Base-by-base conservation (phyloP, 2,888 invertebrate species). In the Tryphoninae sp. region DNA sequence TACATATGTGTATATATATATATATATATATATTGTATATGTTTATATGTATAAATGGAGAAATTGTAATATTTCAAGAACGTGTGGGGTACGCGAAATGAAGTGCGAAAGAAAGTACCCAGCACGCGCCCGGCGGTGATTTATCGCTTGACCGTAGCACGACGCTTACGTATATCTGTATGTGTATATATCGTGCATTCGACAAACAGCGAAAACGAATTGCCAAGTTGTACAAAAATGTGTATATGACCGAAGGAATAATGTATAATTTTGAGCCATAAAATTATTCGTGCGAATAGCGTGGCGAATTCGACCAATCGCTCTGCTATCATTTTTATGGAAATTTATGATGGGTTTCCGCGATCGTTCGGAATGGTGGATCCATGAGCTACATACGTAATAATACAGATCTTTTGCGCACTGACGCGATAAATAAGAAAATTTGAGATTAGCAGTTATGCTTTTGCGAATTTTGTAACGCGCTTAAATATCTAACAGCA, bases 61-160 rank as follows among this genome's bases (percentile, higher is more conserved):
- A 85, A 85, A 83, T 84, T 84, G 79, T 67, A 65, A 83, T 86
- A 83, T 84, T 86, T 84, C 78, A 81, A 79, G 83, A 83, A 80
- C 82, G 82, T 81, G 84, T 80, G 68, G 11, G 16, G 64, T 33
- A 65, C 7, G 79, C 80, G 72, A 85, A 87, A 84, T 85, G 33
- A 83, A 82, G 81, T 83, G 79, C 80, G 78, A 78, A 86, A 84
- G 86, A 86, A 86, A 84, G 85, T 83, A 82, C 71, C 74, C 71
- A 78, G 74, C 53, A 64, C 33, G 40, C 61, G 55, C 13, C 45
- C 6, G 22, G 11, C 19, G 67, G 62, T 75, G 67, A 82, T 82
- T 82, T 82, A 78, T 67, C 22, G 51, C 65, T 68, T 55, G 75
- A 68, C 55, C 75, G 53, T 9, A 65, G 68, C 72, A 45, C 65